These are phyloP conservation scores for Turdus rufiventris DNA, from an alignment of 2,113 vertebrate species.

Conservation along the genomic window DNA sequence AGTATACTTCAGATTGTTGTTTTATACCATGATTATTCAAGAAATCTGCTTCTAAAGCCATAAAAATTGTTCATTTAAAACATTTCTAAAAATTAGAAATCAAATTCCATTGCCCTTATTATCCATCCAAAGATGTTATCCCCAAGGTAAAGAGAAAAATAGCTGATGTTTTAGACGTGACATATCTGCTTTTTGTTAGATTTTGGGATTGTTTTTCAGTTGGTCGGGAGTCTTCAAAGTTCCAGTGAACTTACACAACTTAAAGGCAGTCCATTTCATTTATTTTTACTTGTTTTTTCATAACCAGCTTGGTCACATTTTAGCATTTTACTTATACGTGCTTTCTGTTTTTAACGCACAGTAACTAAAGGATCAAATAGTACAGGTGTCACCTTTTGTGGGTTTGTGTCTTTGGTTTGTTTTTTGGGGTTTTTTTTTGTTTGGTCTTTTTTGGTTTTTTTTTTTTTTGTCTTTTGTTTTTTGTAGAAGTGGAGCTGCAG, in stretches of 20 bases:
- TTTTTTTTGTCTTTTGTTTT: neutral
- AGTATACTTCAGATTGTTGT: neutral
- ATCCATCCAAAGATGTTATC: neutral
- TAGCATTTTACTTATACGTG: neutral
- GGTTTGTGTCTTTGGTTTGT: neutral
- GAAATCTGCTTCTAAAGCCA: neutral
- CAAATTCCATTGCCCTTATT: neutral
- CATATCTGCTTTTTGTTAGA: neutral
- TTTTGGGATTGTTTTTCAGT: rapidly evolving
- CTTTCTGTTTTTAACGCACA: neutral
- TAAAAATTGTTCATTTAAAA: neutral
- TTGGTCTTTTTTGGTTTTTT: too few relatives aligned
- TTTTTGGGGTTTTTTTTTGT: too few relatives aligned
- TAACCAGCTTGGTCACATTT: neutral
- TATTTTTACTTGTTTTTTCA: neutral
- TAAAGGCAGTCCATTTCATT: neutral
- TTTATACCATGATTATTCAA: neutral
- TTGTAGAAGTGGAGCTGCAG: neutral
- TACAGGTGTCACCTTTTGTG: neutral
- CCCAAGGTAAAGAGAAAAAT: neutral
- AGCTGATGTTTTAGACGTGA: neutral
- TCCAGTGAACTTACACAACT: neutral
- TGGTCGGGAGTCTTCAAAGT: neutral
- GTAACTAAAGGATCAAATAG: neutral
- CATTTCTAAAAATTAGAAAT: neutral